Percentiles rank a stretch among this genome's conserved stretches.
phyloP scores from a whole-genome alignment of 1,140 invertebrate species.

The Drosophila ficusphila region DNA sequence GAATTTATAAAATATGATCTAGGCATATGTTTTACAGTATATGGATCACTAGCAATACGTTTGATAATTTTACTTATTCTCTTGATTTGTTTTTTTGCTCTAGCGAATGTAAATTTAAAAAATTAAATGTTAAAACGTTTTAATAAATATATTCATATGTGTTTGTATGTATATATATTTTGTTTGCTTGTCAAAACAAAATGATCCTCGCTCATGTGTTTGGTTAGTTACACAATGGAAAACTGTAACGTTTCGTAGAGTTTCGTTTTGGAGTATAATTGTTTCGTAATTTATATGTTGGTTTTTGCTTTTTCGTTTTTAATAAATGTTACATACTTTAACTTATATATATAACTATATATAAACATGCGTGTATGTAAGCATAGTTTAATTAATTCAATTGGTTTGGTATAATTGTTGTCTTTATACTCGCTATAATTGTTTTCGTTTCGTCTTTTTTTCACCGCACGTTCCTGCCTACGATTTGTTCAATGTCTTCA shows the following conservation, averaged over 20 bases:
- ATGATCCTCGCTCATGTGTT: constrained; percentile 45
- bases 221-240: constrained; percentile 54
- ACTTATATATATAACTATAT: constrained; percentile 58
- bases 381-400: constrained; percentile 77
- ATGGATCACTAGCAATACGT: constrained; percentile 42
- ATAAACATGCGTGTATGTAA: constrained; percentile 51
- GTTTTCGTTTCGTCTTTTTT: constrained; percentile 65
- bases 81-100: constrained; percentile 11
- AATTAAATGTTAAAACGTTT: constrained; percentile 39
- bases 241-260: constrained; percentile 69
- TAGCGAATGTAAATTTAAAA: constrained; percentile 36
- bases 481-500: constrained; percentile 83
- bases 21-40: constrained; percentile 45
- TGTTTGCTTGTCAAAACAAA: constrained; percentile 37
- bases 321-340: constrained; percentile 71
- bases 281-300: constrained; percentile 61
- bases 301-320: constrained; percentile 32
- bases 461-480: constrained; percentile 84
- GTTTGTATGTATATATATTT: constrained; percentile 34
- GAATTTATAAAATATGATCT: constrained; percentile 43
- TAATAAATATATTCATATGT: constrained; percentile 47
- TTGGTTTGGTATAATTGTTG: constrained; percentile 76
- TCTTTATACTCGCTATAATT: constrained; percentile 74
- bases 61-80: constrained; percentile 35
- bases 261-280: constrained; percentile 74